These are phyloP conservation scores for Cotesia glomerata DNA, from an alignment of 1,140 invertebrate genomes.

Conservation along the genomic window DNA sequence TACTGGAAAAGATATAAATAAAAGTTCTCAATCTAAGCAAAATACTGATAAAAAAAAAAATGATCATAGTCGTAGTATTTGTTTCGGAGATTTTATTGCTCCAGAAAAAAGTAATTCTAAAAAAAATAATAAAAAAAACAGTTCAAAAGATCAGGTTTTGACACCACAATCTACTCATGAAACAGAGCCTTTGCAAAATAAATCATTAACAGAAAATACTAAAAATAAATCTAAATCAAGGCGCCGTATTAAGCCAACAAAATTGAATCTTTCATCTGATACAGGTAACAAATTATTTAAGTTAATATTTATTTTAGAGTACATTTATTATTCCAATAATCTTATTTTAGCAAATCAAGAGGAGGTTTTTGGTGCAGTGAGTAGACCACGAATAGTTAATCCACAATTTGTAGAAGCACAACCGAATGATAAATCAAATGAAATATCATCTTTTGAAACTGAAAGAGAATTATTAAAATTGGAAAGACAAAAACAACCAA, in stretches of 20 bases:
- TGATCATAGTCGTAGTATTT: slow-evolving; percentile 35
- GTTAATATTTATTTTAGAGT: slow-evolving; percentile 6
- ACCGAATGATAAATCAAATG: slow-evolving; percentile 40
- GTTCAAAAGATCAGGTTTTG: neutral
- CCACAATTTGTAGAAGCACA: slow-evolving; percentile 47
- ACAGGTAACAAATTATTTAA: slow-evolving; percentile 37
- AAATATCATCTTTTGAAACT: slow-evolving; percentile 43
- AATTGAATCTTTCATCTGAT: slow-evolving; percentile 35
- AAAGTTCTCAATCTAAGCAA: slow-evolving; percentile 23
- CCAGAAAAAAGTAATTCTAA: slow-evolving; percentile 31
- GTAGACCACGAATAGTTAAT: slow-evolving; percentile 44
- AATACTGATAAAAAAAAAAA: slow-evolving; percentile 36
- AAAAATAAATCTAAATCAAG: slow-evolving; percentile 38
- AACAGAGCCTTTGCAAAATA: neutral
- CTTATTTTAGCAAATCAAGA: slow-evolving; percentile 35
- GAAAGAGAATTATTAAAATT: slow-evolving; percentile 50
- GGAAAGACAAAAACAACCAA: slow-evolving; percentile 48
- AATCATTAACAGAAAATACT: slow-evolving; percentile 35
- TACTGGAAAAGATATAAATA: slow-evolving; percentile 27
- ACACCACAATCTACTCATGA: too few species aligned
- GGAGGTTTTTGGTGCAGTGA: slow-evolving; percentile 45
- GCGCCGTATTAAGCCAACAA: slow-evolving; percentile 52
- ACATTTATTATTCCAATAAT: slow-evolving; percentile 9
- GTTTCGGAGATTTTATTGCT: slow-evolving; percentile 47
- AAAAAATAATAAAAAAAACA: slow-evolving; percentile 35